Conservation (phyloP, 2,888 invertebrate genomes). For the Leptogaster cylindrica region DNA sequence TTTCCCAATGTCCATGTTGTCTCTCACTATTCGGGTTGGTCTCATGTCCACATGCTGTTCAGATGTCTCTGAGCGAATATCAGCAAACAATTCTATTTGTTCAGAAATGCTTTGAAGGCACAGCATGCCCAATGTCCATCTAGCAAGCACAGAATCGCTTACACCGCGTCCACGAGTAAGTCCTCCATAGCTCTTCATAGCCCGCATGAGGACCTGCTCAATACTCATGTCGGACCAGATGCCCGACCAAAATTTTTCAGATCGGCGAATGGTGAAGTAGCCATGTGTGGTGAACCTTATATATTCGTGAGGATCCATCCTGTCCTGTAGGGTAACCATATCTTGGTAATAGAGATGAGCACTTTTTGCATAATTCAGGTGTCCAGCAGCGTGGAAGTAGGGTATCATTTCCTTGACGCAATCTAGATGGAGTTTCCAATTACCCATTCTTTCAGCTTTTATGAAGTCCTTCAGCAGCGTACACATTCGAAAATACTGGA, state of each 20-base stretch:
- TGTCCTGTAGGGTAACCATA: neutral
- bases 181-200: neutral
- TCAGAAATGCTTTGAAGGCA: neutral
- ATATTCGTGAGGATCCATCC: neutral
- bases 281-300: neutral
- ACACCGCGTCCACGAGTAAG: neutral
- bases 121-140: neutral
- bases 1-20: neutral
- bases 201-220: neutral
- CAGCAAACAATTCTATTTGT: neutral
- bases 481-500: too few species aligned
- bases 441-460: too few species aligned
- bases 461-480: too few species aligned
- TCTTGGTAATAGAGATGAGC: neutral
- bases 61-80: neutral
- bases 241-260: neutral
- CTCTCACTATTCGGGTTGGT: neutral
- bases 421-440: too few species aligned
- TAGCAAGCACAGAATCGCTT: neutral
- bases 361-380: neutral
- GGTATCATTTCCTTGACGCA: too few species aligned
- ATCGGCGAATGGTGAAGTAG: neutral
- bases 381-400: neutral
- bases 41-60: neutral
- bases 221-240: neutral